These are phyloP conservation scores for Tethya wilhelma DNA, from an alignment of 37 sponge, comb jelly and placozoan genomes.

Conservation along the genomic window DNA sequence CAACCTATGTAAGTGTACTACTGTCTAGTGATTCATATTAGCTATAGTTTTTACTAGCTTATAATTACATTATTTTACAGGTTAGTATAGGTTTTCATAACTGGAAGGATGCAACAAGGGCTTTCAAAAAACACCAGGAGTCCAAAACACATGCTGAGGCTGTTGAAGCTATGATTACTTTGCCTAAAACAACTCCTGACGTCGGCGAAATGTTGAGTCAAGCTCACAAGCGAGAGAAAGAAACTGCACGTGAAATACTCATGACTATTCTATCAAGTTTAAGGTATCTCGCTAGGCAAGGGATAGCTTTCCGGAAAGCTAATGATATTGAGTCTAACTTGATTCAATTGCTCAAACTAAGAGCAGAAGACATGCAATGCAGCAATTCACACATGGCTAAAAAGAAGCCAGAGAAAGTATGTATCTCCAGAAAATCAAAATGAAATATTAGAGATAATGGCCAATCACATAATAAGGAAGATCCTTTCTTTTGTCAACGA, in stretches of 20 bases:
- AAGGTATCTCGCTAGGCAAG: conserved; percentile 61
- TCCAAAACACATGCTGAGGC: conserved; percentile 70
- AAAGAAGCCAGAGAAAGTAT: conserved; percentile 43
- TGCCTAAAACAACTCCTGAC: conserved; percentile 66
- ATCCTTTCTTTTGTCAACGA: conserved; percentile 35
- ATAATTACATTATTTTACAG: conserved; percentile 15
- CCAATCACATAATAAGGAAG: conserved; percentile 55
- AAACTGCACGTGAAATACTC: conserved; percentile 72
- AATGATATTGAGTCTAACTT: conserved; percentile 69
- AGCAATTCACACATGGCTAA: conserved; percentile 58
- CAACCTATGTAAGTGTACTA: background rate
- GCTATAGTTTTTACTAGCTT: background rate
- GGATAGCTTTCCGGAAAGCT: too few species aligned
- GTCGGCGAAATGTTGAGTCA: conserved; percentile 68
- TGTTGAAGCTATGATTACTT: conserved; percentile 66
- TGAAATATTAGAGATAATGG: conserved; percentile 83
- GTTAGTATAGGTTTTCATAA: conserved; percentile 39
- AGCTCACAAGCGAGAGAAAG: conserved; percentile 64
- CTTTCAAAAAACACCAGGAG: conserved; percentile 75
- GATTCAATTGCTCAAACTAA: conserved; percentile 61
- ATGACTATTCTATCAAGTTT: conserved; percentile 67
- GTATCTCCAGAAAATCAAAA: conserved; percentile 70
- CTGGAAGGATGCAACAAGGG: conserved; percentile 72
- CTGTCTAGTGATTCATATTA: background rate
- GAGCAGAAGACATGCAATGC: conserved; percentile 57